These are phyloP conservation scores for Pachypanchax playfairii DNA, from an alignment of 2,113 vertebrate genomes.

Conservation along the genomic window DNA sequence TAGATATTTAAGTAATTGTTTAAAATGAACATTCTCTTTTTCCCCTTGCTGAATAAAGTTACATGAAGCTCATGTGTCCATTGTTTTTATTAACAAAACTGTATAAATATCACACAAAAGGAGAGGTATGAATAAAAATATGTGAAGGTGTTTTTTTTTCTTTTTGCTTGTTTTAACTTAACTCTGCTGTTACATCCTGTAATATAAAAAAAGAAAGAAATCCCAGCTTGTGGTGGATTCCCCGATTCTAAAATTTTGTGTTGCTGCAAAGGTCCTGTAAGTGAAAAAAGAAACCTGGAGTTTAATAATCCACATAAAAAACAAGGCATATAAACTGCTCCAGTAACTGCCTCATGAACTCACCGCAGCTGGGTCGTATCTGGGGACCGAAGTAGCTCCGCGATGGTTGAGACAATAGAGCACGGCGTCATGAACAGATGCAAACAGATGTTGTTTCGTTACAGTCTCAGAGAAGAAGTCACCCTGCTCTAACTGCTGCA, in stretches of 20 bases:
- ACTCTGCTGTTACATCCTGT: not conserved
- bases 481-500: slow-evolving; percentile 86
- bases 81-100: slow-evolving; percentile 16
- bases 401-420: slow-evolving; percentile 71
- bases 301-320: no score
- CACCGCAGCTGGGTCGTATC: slow-evolving; percentile 60
- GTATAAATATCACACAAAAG: slow-evolving; percentile 6
- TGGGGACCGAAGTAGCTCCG: slow-evolving; percentile 32
- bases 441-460: slow-evolving; percentile 87
- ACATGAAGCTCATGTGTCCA: slow-evolving; percentile 12
- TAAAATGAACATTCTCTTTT: slow-evolving; percentile 46
- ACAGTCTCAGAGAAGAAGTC: slow-evolving; percentile 86
- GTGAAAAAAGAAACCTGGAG: slow-evolving; percentile 13
- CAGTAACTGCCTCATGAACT: slow-evolving; percentile 33
- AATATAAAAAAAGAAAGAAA: not conserved
- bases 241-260: slow-evolving; percentile 63
- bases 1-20: slow-evolving; percentile 4
- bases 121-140: not conserved
- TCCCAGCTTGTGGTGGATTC: not conserved
- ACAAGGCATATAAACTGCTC: no score
- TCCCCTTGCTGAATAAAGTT: slow-evolving; percentile 51
- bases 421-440: slow-evolving; percentile 87
- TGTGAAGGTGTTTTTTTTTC: not conserved
- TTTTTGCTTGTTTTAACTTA: not conserved
- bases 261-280: slow-evolving; percentile 66